These are phyloP conservation scores for Haliclona indistincta DNA, from an alignment of 37 sponge, comb jelly and placozoan species.

Conservation along the genomic window DNA sequence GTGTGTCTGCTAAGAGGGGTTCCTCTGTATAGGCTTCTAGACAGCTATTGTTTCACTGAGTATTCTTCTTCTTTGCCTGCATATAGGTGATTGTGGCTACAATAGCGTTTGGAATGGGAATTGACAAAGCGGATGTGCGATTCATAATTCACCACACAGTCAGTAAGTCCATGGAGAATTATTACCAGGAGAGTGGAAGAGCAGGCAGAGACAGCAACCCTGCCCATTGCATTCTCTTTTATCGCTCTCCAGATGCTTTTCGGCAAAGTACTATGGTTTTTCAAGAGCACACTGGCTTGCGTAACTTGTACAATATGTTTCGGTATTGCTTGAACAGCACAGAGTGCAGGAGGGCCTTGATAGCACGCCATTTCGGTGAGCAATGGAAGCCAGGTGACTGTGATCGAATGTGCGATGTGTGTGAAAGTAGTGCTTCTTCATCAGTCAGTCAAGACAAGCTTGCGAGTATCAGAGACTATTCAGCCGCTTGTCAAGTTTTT, in stretches of 20 bases:
- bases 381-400: conserved; percentile 67
- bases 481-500: conserved; percentile 27
- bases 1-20: no score
- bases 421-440: conserved; percentile 8
- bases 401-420: conserved; percentile 67
- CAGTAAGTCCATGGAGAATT: conserved; percentile 95
- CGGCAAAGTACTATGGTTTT: conserved; percentile 84
- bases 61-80: not conserved
- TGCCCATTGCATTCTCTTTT: conserved; percentile 89
- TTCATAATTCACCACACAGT: conserved; percentile 94
- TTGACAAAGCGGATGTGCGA: conserved; percentile 89
- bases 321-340: conserved; percentile 67
- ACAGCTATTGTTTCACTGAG: not conserved
- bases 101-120: conserved; percentile 95
- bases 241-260: conserved; percentile 57
- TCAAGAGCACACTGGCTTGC: conserved; percentile 68
- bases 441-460: not conserved
- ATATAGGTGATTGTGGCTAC: conserved; percentile 64
- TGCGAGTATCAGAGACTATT: no score
- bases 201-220: conserved; percentile 90
- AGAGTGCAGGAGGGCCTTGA: conserved; percentile 70
- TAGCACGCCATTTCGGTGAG: conserved; percentile 86
- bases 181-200: conserved; percentile 98
- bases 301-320: conserved; percentile 77
- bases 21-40: not conserved